Evolutionary conservation across 2,888 invertebrate species (phyloP), one percentile per base, ranked within the genome.

Genomic region (Galeruca laticollis): DNA sequence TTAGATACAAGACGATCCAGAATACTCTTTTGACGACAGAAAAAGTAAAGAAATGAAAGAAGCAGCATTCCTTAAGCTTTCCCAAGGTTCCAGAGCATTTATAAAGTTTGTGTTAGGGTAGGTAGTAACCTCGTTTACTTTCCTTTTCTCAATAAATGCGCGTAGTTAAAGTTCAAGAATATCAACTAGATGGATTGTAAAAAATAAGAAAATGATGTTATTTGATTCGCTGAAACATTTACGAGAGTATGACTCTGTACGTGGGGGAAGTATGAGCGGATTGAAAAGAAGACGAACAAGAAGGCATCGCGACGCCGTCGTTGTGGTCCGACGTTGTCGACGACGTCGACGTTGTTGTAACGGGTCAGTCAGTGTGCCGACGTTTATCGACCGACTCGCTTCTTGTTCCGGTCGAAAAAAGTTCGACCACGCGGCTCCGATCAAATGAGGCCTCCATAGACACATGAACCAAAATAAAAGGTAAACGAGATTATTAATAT

Each of bases 311-410:
- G 83, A 79, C 82, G 82, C 75, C 81, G 82, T 15, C 81, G 82
- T 21, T 66, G 80, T n/a, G n/a, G 26, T 20, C 80, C 80, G 78
- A 78, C 79, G 80, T 68, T 82, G 82, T 75, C 79, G 78, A 77
- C 79, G 80, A 67, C 82, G 82, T 74, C 79, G 79, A 76, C 72
- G 79, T 80, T 64, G 59, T 66, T 66, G 66, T 51, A 66, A 15
- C 82, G 82, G 83, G 81, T 81, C 83, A 84, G 83, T 84, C 82
- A 83, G 84, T 83, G 82, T 83, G 82, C 82, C 82, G 82, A 79
- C 83, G 82, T 81, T 78, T 81, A 80, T 80, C 80, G 79, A 81
- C 80, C 79, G 74, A 76, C 74, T 77, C 77, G 78, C 74, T 74
- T 73, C 73, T 72, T 67, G 74, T 73, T 73, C 75, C 68, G 68